These are phyloP conservation scores for Pangasius larnaudii DNA, from an alignment of 2,797 vertebrate species.

Conservation along the genomic window DNA sequence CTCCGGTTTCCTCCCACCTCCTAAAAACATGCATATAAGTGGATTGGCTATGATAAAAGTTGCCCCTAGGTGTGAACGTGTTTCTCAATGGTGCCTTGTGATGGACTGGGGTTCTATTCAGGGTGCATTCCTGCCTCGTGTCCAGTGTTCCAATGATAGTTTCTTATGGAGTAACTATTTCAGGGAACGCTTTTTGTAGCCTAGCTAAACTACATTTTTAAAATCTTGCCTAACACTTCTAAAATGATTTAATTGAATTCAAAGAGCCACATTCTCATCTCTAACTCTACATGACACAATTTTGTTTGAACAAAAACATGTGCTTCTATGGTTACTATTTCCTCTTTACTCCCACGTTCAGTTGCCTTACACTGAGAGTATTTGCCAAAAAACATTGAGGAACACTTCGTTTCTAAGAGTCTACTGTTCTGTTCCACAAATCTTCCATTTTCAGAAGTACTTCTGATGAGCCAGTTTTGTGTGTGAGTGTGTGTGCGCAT, in stretches of 20 bases:
- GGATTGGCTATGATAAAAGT: neutral
- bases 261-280: neutral
- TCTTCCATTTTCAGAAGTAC: neutral
- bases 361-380: neutral
- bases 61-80: neutral
- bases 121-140: neutral
- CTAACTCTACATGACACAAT: neutral
- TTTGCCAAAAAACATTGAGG: neutral
- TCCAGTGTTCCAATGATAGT: neutral
- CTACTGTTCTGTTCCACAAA: neutral
- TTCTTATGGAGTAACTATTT: neutral
- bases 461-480: constrained; percentile 1
- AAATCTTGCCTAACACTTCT: neutral
- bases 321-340: constrained; percentile 1
- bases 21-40: neutral
- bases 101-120: neutral
- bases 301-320: neutral
- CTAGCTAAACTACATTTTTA: neutral
- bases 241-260: neutral
- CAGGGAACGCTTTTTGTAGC: neutral
- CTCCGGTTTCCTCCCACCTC: neutral
- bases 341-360: constrained; percentile 6
- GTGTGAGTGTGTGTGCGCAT: neutral
- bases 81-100: neutral
- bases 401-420: neutral